Evolutionary conservation across 2,797 vertebrate genomes (phyloP), one percentile per base, ranked within the genome.

Genomic region (Manis pentadactyla): DNA sequence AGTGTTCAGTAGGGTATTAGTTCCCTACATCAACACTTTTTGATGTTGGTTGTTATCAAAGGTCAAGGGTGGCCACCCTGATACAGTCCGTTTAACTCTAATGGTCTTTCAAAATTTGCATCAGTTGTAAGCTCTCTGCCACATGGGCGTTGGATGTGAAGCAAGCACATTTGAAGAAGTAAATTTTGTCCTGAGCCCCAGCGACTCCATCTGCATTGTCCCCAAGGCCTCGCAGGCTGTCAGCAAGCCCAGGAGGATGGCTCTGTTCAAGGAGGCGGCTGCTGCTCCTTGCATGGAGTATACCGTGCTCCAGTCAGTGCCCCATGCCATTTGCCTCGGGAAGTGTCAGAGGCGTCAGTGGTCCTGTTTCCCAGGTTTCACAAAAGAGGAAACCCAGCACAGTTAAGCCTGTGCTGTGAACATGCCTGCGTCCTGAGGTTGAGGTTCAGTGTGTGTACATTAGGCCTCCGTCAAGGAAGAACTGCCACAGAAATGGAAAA

Each of bases 231-330:
- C 18, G 42, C 3, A 18, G 23, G 9, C 23, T 8, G 0, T 4
- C 39, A 29, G 1, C 66, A 3, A 29, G 53, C 9, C 4, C 1
- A 0, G 17, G 23, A 19, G 49, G 27, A 15, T 8, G n/a, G 29
- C 14, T 59, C 18, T 14, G 8, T 29, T 14, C 31, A 7, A 25
- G 7, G 23, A 21, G 2, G 5, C 15, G 0, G 1, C 1, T 5
- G 46, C 13, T 31, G 1, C 1, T 37, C 66, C 34, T 31, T n/a
- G 21, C 2, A 0, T 2, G 1, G 0, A 12, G 6, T 0, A 3
- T 64, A 29, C 37, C 37, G n/a, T 7, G 12, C 5, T 5, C 53
- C 42, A 6, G 0, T 1, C 2, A 11, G 3, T 18, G 5, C 18
- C 37, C 6, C 49, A 2, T 5, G 5, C 0, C 14, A 5, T 14